Evolutionary conservation across 2,113 vertebrate genomes (phyloP).

Genomic region (Erinaceus europaeus): DNA sequence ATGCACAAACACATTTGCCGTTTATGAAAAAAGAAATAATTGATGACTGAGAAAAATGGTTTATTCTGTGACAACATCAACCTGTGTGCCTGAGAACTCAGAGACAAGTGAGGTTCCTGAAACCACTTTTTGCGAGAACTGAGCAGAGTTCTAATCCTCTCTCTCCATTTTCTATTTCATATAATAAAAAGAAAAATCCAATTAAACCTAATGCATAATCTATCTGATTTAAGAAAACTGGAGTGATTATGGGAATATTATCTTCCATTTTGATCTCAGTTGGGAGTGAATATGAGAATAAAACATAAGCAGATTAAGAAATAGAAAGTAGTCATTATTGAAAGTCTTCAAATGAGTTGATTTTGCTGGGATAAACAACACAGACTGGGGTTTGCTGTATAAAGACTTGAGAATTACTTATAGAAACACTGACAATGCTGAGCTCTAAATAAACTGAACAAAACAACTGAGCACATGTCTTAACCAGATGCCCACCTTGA

Average conservation of each 20-base stretch:
- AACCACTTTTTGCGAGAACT: no score
- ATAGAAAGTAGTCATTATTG: neutral
- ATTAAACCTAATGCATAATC: neutral
- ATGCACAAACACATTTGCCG: no score
- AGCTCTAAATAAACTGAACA: constrained; percentile 55
- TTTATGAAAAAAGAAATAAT: no score
- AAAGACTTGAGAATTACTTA: constrained; percentile 36
- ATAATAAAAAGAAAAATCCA: neutral
- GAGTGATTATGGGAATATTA: neutral
- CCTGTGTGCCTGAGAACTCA: no score
- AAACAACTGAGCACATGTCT: constrained; percentile 64
- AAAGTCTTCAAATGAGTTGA: constrained; percentile 11
- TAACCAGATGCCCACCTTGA: constrained; percentile 66
- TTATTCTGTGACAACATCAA: no score
- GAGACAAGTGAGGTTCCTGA: no score
- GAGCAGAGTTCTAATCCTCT: no score
- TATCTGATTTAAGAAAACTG: neutral
- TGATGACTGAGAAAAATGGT: no score
- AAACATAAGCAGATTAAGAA: constrained; percentile 1
- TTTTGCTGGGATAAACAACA: constrained; percentile 36
- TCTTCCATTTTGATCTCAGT: neutral
- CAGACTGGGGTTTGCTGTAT: constrained; percentile 29
- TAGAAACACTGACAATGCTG: constrained; percentile 43
- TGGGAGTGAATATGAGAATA: neutral
- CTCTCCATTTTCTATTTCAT: no score